Percentiles rank a stretch among this genome's conserved stretches.
phyloP scores from a whole-genome alignment of 2,888 invertebrate species.

The Yponomeuta malinellus region DNA sequence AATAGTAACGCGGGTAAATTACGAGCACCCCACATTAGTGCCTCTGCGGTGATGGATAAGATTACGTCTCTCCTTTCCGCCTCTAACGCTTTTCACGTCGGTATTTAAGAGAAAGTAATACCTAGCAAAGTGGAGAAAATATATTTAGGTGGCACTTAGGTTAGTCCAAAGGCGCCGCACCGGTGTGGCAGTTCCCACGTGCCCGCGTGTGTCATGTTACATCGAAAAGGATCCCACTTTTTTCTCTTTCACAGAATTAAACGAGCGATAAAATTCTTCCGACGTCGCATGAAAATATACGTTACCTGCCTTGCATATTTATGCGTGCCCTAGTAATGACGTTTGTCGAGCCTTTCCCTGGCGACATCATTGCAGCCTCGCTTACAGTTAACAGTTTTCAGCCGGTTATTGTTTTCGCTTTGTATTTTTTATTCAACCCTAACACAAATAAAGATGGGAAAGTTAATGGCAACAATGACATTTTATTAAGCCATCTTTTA shows the following conservation, averaged over 20 bases:
- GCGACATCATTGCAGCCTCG: constrained; percentile 58
- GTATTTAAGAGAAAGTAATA: constrained; percentile 67
- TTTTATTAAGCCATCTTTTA: constrained; percentile 22
- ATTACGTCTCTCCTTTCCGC: constrained; percentile 51
- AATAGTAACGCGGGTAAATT: constrained; percentile 51
- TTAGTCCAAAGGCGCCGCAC: constrained; percentile 44
- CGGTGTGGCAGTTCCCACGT: constrained; percentile 65
- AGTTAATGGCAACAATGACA: constrained; percentile 17
- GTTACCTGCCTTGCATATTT: constrained; percentile 76
- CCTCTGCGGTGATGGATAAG: constrained; percentile 61
- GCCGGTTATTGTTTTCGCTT: constrained; percentile 12
- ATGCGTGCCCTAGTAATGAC: constrained; percentile 72
- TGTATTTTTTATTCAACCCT: background rate
- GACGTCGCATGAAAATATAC: constrained; percentile 76
- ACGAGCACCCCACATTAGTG: constrained; percentile 58
- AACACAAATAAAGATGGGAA: constrained; percentile 1
- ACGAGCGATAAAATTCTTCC: constrained; percentile 74
- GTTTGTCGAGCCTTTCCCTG: constrained; percentile 60
- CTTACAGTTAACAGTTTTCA: constrained; percentile 3
- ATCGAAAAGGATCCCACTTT: constrained; percentile 61
- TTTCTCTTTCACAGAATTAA: constrained; percentile 72
- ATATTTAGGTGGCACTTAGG: constrained; percentile 69
- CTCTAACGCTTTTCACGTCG: constrained; percentile 47
- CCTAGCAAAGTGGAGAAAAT: constrained; percentile 62
- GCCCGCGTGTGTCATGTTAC: constrained; percentile 63